Conservation (phyloP, 2,113 vertebrate species). For the Thermophis baileyi region DNA sequence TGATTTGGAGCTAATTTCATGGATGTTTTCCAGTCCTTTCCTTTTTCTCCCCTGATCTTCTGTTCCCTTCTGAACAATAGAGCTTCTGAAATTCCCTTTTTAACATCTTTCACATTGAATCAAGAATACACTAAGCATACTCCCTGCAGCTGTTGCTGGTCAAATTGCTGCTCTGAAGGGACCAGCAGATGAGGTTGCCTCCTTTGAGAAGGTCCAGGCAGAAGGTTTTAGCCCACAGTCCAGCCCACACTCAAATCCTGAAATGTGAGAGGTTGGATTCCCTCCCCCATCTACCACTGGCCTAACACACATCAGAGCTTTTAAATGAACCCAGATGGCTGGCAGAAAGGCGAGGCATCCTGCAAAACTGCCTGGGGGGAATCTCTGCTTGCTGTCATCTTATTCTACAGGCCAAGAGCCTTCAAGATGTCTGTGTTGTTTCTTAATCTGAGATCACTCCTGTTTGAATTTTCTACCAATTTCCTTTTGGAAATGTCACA, state of each 20-base stretch:
- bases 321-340: constrained; percentile 97
- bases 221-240: constrained; percentile 74
- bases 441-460: constrained; percentile 84
- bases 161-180: constrained; percentile 80
- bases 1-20: constrained; percentile 78
- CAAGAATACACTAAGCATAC: constrained; percentile 88
- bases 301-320: constrained; percentile 29
- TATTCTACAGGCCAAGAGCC: constrained; percentile 68
- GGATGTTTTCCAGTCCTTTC: constrained; percentile 74
- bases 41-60: constrained; percentile 65
- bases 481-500: constrained; percentile 84
- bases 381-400: constrained; percentile 71
- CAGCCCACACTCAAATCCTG: constrained; percentile 85
- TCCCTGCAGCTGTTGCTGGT: constrained; percentile 84
- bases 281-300: constrained; percentile 54
- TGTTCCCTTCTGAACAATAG: constrained; percentile 72
- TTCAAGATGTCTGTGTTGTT: constrained; percentile 81
- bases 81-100: constrained; percentile 91
- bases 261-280: constrained; percentile 82
- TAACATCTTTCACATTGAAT: constrained; percentile 93
- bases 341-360: constrained; percentile 69
- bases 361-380: constrained; percentile 70
- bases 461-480: constrained; percentile 71
- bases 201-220: constrained; percentile 87
- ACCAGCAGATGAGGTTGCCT: constrained; percentile 72